Evolutionary conservation across 2,797 vertebrate species (phyloP).

Genomic region (Cephalopachus bancanus): DNA sequence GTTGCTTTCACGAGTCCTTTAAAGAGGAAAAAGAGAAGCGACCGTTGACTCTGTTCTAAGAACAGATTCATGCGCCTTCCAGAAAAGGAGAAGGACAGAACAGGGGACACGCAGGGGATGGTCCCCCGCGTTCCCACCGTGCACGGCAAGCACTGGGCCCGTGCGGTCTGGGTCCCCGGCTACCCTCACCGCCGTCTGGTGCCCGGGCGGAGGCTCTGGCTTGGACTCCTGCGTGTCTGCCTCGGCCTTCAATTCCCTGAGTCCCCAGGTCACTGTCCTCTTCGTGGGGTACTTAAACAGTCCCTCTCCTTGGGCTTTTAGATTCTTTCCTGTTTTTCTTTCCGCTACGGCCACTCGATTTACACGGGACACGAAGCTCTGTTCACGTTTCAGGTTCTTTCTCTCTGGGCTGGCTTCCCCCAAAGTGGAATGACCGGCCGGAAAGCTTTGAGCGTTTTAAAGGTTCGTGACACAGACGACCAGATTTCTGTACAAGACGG

Average conservation of each 20-base stretch:
- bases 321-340: not conserved
- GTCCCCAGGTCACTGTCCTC: not conserved
- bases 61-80: not conserved
- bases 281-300: no score
- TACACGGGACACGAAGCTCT: constrained; percentile 14
- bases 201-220: accelerated
- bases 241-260: accelerated
- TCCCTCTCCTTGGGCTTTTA: not conserved
- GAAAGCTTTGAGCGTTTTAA: not conserved
- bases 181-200: no score
- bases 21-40: not conserved
- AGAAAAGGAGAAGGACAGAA: not conserved
- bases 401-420: constrained; percentile 33
- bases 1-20: not conserved
- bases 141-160: accelerated
- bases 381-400: constrained; percentile 25
- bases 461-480: not conserved
- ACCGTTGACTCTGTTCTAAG: not conserved
- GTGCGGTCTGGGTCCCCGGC: no score
- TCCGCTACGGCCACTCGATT: not conserved
- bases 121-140: accelerated
- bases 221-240: not conserved
- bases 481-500: constrained; percentile 39
- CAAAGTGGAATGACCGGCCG: not conserved
- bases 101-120: no score